Evolutionary conservation across 2,888 invertebrate genomes (phyloP).

Genomic region (Dasypogon diadema): DNA sequence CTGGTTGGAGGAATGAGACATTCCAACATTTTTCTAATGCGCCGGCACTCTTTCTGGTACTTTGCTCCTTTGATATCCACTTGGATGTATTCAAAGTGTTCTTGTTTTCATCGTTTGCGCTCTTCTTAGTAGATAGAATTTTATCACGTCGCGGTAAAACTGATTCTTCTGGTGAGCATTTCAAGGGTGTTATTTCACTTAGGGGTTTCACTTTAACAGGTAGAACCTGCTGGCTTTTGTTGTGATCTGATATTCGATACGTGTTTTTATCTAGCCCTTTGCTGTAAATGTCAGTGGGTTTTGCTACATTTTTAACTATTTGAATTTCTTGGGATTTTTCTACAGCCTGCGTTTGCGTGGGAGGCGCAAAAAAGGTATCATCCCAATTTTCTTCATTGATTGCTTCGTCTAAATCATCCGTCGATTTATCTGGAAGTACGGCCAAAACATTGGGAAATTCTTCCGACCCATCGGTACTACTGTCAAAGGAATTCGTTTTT

Average conservation of each 20-base stretch:
- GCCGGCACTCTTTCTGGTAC: background rate
- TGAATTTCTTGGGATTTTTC: background rate
- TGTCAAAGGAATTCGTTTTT: slow-evolving; percentile 48
- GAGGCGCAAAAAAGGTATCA: slow-evolving; percentile 57
- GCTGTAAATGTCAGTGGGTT: background rate
- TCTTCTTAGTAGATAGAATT: background rate
- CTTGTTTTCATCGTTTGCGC: background rate
- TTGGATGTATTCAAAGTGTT: background rate
- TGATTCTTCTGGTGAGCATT: background rate
- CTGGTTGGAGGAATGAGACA: slow-evolving; percentile 2
- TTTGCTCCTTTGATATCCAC: slow-evolving; percentile 20
- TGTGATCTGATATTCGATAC: background rate
- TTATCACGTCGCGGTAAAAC: slow-evolving; percentile 28
- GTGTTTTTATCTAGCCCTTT: background rate
- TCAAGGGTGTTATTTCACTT: slow-evolving; percentile 23
- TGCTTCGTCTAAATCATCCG: slow-evolving; percentile 63
- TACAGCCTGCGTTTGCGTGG: background rate
- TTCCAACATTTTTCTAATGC: background rate
- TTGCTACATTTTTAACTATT: background rate
- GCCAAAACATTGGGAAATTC: background rate
- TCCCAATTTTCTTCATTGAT: slow-evolving; percentile 59
- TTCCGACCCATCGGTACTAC: background rate
- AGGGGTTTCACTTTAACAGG: background rate
- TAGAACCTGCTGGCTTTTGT: background rate
- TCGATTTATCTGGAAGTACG: slow-evolving; percentile 52